Base-by-base conservation (phyloP, 2,797 vertebrate genomes). In the Poeciliopsis presidionis region DNA sequence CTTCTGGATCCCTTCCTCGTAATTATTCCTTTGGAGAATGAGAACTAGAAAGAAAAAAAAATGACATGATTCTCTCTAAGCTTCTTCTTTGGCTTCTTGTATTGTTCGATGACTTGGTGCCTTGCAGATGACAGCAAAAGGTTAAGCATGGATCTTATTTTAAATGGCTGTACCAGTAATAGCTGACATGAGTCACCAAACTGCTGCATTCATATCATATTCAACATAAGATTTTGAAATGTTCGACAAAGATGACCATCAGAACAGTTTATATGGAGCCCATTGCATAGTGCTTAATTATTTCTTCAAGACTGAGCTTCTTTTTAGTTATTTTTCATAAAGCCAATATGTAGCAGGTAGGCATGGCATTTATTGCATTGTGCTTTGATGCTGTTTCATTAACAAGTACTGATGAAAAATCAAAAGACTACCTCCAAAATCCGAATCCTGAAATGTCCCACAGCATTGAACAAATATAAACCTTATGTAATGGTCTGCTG, bases 11-110 rank as follows among this genome's bases (percentile, higher is more conserved):
- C 39, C 49, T 78, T 28, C 79, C 84, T 57, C 65, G 30, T 72
- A 83, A 92, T 90, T 82, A 87, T 81, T 79, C 74, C 57, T 79
- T 72, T 75, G 36, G 20, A 74, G 57, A 70, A 33, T 4, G 28
- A 76, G 81, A 14, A 71, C 55, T 11, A 70, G 71, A 72, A 73
- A 70, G 71, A 73, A 43, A 43, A 43, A 83, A 3, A 55, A 59
- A 45, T 72, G 3, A 73, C 76, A 77, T 72, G 33, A 79, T 83
- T 43, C 41, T 65, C 69, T 39, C 33, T 81, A 77, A 84, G 84
- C 70, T 73, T 81, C 74, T 65, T 72, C 84, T 79, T 89, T 69
- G 45, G 59, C 41, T 41, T 7, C 39, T 41, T 41, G 39, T 89
- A 75, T 79, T 70, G 71, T 69, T 30, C n/a, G 59, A 84, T 79